Base-by-base conservation (phyloP, 2,113 vertebrate species). In the Craseonycteris thonglongyai region DNA sequence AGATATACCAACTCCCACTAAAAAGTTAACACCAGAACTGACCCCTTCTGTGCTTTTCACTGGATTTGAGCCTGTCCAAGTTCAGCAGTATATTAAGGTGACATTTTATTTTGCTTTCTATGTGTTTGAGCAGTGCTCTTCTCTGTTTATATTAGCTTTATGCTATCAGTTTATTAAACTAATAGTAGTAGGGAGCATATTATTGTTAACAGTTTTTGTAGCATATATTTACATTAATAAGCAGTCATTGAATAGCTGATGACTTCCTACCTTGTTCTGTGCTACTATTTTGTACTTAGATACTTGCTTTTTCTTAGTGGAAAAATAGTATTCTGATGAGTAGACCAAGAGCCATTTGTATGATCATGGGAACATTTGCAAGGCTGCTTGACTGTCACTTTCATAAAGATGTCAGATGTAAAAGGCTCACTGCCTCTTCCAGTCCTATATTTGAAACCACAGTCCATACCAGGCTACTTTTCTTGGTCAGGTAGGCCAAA, bases 61-160 rank as follows among this genome's bases (percentile, higher is more conserved):
- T 9, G 99, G 99, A 15, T 99, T 99, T 88, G 99, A 99, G 96
- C 99, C 99, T 42, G 74, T 96, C 26, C 99, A 99, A 86, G 98
- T 99, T 10, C 99, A 99, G 13, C 99, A 99, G 97, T 99, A 99
- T 97, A 98, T 99, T 54, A 99, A 99, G 99, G 99, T 99, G 94
- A 97, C 4, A 56, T 65, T 38, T 2, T 4, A 4, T 7, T 78
- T 56, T 58, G 0, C 42, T 28, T 33, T 7, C 16, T 18, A 1
- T 24, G 5, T 10, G 54, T 58, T 69, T 35, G 26, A 13, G n/a
- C 38, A 21, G 5, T 61, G 33, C 26, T 15, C 66, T 8, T 75
- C n/a, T 35, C 40, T 71, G 8, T 19, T 0, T 35, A 0, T 16
- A 1, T 22, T 14, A 30, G 3, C n/a, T 49, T 35, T 33, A 40